Evolutionary conservation across 1,140 invertebrate genomes (phyloP).

Genomic region (Bradynema listronoti): DNA sequence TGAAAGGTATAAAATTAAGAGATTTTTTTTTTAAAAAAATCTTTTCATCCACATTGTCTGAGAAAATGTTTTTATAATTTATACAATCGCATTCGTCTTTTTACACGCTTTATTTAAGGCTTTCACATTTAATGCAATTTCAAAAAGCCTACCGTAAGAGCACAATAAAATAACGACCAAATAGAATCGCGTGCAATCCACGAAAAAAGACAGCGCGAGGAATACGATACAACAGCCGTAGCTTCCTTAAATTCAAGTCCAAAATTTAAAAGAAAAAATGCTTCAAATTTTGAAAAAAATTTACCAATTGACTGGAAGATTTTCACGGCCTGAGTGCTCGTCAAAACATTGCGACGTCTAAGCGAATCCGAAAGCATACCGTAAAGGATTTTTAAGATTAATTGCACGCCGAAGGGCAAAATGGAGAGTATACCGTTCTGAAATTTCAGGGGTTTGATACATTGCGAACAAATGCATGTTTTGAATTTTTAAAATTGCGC

Average conservation of each 20-base stretch:
- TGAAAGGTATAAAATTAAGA: no score
- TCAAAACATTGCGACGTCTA: conserved; percentile 13
- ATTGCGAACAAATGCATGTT: no score
- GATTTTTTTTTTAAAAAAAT: no score
- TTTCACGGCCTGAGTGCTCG: conserved; percentile 16
- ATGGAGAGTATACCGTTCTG: conserved; percentile 36
- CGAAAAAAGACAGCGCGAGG: conserved; percentile 11
- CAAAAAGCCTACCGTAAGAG: conserved; percentile 13
- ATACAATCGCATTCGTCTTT: no score
- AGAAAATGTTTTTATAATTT: no score
- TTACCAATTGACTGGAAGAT: conserved; percentile 33
- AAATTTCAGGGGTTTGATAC: no score
- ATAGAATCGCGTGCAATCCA: conserved; percentile 14
- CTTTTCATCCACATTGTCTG: no score
- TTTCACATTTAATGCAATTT: no score
- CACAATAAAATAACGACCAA: conserved; percentile 13
- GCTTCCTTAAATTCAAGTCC: conserved; percentile 7
- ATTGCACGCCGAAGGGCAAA: conserved; percentile 28
- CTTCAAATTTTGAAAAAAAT: background rate
- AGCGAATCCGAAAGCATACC: conserved; percentile 21
- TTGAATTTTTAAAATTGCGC: no score
- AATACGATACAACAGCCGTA: conserved; percentile 9
- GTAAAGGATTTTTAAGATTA: conserved; percentile 18
- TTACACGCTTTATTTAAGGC: no score
- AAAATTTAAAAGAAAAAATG: conserved; percentile 8